A percentile compares a stretch with the other conserved stretches of the same genome.
Conservation (phyloP, 2,888 invertebrate genomes). For the Liodrosophila aerea region DNA sequence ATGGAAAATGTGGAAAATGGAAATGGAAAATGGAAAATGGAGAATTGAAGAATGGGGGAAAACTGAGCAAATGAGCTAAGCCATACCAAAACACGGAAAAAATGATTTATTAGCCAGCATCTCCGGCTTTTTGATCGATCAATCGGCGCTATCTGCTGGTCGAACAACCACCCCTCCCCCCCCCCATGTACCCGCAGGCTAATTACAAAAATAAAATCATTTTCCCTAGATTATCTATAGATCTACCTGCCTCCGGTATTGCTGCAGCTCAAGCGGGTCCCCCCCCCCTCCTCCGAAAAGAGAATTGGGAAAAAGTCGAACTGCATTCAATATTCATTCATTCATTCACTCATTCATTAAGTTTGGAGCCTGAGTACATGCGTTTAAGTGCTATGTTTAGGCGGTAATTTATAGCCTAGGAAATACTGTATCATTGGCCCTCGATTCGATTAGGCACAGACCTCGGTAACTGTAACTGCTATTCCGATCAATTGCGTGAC, state of each 20-base stretch:
- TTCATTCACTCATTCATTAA: constrained; percentile 16
- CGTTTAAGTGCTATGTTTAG: constrained; percentile 39
- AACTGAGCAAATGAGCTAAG: too few species aligned
- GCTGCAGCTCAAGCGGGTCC: background rate
- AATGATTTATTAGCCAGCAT: constrained; percentile 66
- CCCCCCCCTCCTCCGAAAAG: background rate
- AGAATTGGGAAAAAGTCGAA: constrained; percentile 23
- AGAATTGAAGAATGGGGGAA: too few species aligned
- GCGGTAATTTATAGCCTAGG: constrained; percentile 19
- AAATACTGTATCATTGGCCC: background rate
- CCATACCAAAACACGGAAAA: constrained; percentile 5
- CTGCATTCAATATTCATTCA: constrained; percentile 52
- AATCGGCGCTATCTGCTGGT: constrained; percentile 70
- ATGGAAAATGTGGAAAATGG: constrained; percentile 37
- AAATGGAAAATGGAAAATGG: constrained; percentile 40
- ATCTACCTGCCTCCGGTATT: constrained; percentile 19
- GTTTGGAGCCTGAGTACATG: constrained; percentile 11
- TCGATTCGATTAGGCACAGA: too few species aligned
- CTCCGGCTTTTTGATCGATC: constrained; percentile 66
- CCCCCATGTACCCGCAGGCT: constrained; percentile 33
- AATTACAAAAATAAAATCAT: constrained; percentile 56
- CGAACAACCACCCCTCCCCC: background rate
- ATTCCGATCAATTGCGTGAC: constrained; percentile 50
- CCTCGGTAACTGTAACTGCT: background rate
- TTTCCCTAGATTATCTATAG: constrained; percentile 28